Evolutionary conservation across 2,113 vertebrate genomes (phyloP).

Genomic region (Microtus pennsylvanicus): DNA sequence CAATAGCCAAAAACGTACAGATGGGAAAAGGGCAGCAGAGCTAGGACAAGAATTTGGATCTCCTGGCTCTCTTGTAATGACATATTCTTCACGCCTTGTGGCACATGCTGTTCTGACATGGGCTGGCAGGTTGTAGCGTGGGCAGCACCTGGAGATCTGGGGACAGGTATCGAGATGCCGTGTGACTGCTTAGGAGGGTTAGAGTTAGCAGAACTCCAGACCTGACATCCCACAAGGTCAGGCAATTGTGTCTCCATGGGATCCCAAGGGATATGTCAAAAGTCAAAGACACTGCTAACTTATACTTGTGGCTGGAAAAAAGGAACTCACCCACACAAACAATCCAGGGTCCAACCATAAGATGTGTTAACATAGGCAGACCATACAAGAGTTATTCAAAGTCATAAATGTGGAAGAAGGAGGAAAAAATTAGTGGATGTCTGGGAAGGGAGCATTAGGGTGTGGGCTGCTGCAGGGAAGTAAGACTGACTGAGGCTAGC

Average conservation of each 20-base stretch:
- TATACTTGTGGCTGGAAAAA: background rate
- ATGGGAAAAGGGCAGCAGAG: conserved; percentile 65
- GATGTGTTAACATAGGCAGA: background rate
- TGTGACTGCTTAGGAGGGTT: background rate
- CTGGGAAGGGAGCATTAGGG: background rate
- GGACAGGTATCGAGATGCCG: background rate
- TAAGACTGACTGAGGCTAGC: background rate
- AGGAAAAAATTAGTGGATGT: background rate
- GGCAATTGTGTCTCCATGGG: background rate
- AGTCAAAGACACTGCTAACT: background rate
- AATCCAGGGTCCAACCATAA: background rate
- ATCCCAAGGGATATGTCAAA: background rate
- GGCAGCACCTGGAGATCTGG: background rate
- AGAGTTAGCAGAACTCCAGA: background rate
- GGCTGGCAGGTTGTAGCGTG: fast-evolving
- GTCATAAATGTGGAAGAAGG: background rate
- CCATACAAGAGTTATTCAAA: background rate
- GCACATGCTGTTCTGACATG: background rate
- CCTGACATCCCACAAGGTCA: background rate
- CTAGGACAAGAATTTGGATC: conserved; percentile 46
- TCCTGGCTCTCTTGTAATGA: background rate
- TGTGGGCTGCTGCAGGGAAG: background rate
- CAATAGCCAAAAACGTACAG: conserved; percentile 48
- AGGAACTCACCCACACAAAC: background rate
- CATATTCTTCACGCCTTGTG: background rate